Evolutionary conservation across 1,140 invertebrate species (phyloP).

Genomic region (Cardiocondyla obscurior): DNA sequence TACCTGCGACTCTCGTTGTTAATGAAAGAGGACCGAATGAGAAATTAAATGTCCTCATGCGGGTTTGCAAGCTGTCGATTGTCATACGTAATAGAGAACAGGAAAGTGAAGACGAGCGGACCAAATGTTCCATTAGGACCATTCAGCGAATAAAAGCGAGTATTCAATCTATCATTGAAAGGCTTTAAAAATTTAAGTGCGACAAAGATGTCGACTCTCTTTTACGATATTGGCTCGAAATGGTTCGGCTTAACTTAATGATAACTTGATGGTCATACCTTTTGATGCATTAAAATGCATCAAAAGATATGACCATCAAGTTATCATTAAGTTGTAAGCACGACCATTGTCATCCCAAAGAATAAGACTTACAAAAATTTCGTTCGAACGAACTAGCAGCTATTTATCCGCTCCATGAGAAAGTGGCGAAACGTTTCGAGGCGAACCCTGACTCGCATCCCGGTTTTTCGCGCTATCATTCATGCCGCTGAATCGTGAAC

Average conservation of each 20-base stretch:
- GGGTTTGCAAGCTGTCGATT: slow-evolving; percentile 40
- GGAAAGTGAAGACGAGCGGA: neutral
- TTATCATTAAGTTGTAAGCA: slow-evolving; percentile 71
- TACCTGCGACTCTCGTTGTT: neutral
- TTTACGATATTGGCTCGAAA: slow-evolving; percentile 53
- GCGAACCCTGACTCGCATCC: too few relatives aligned
- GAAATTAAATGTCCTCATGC: slow-evolving; percentile 35
- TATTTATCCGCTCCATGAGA: neutral
- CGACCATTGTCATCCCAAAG: slow-evolving; percentile 58
- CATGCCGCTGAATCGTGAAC: slow-evolving; percentile 44
- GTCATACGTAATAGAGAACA: neutral
- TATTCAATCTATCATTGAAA: slow-evolving; percentile 66
- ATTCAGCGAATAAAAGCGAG: neutral
- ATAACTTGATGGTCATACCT: slow-evolving; percentile 59
- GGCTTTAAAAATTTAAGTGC: slow-evolving; percentile 62
- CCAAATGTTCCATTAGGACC: slow-evolving; percentile 9
- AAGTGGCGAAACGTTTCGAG: slow-evolving; percentile 3
- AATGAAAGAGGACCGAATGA: slow-evolving; percentile 32
- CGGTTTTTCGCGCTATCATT: slow-evolving; percentile 53
- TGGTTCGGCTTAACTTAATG: slow-evolving; percentile 75
- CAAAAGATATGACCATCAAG: slow-evolving; percentile 56
- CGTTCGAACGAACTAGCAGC: neutral
- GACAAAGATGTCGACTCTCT: slow-evolving; percentile 67
- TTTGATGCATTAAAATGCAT: slow-evolving; percentile 63
- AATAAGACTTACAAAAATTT: slow-evolving; percentile 55